These are phyloP conservation scores for Ptychochromis oligacanthus DNA, from an alignment of 2,113 vertebrate genomes.

Conservation along the genomic window DNA sequence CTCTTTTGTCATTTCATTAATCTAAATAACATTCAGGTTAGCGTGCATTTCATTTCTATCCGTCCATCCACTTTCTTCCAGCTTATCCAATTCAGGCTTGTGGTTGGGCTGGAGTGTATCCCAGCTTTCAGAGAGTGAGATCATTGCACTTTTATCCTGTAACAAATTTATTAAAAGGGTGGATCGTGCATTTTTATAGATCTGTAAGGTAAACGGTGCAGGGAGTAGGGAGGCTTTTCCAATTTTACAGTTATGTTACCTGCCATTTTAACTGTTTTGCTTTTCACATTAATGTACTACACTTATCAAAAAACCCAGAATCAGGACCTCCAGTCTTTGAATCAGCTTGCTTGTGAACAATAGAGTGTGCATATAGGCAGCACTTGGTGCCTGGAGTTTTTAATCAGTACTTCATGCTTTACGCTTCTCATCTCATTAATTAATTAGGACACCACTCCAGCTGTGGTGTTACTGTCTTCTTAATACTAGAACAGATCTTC, in stretches of 20 bases:
- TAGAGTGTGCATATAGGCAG: not conserved
- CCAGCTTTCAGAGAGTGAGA: too few species aligned
- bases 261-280: not conserved
- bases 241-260: not conserved
- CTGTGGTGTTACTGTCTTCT: not conserved
- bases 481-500: not conserved
- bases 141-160: not conserved
- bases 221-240: not conserved
- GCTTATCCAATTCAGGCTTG: too few species aligned
- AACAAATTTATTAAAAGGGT: not conserved
- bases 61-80: not conserved
- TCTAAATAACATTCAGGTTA: not conserved
- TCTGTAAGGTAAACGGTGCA: not conserved
- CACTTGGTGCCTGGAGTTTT: not conserved
- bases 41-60: not conserved
- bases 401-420: not conserved
- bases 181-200: not conserved
- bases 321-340: not conserved
- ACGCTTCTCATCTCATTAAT: not conserved
- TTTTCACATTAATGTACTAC: not conserved
- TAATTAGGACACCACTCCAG: conserved; percentile 11
- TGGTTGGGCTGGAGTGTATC: too few species aligned
- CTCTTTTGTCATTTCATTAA: too few species aligned
- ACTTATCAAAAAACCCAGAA: not conserved
- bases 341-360: not conserved